Conservation (phyloP, 2,888 invertebrate genomes). For the Cataglyphis albicans region DNA sequence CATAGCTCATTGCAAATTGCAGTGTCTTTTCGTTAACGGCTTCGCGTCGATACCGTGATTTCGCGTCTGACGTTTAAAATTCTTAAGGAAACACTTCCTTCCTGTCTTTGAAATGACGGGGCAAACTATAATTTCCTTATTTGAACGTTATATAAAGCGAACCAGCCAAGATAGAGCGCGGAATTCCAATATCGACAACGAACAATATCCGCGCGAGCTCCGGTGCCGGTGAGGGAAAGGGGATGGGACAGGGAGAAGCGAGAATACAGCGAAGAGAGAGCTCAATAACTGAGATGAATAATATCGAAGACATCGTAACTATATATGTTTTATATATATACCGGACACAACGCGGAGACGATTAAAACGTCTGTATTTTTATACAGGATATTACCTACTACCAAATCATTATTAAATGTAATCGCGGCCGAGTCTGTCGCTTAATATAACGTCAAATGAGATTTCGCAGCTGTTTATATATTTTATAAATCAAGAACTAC, state of each 20-base stretch:
- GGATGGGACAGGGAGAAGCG: slow-evolving; percentile 59
- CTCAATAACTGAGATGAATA: slow-evolving; percentile 74
- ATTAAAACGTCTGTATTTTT: slow-evolving; percentile 57
- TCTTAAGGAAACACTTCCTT: slow-evolving; percentile 41
- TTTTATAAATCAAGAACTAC: slow-evolving; percentile 55
- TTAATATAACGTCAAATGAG: slow-evolving; percentile 59
- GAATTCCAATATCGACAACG: slow-evolving; percentile 75
- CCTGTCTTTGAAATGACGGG: slow-evolving; percentile 49
- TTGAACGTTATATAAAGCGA: slow-evolving; percentile 70
- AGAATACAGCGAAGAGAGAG: slow-evolving; percentile 59
- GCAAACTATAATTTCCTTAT: slow-evolving; percentile 70
- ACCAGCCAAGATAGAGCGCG: slow-evolving; percentile 65
- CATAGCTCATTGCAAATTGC: neutral
- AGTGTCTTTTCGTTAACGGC: slow-evolving; percentile 21
- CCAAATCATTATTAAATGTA: slow-evolving; percentile 56
- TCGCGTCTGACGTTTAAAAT: slow-evolving; percentile 30
- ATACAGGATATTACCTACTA: slow-evolving; percentile 30
- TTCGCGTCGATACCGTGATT: slow-evolving; percentile 24
- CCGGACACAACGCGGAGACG: slow-evolving; percentile 28
- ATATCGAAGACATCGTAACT: slow-evolving; percentile 69
- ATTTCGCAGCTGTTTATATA: slow-evolving; percentile 51
- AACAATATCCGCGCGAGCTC: slow-evolving; percentile 72
- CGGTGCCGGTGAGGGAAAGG: slow-evolving; percentile 40
- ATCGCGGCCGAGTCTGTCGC: slow-evolving; percentile 47
- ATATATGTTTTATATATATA: slow-evolving; percentile 54